phyloP scores from a whole-genome alignment of 2,113 vertebrate species.

The Pteronura brasiliensis region DNA sequence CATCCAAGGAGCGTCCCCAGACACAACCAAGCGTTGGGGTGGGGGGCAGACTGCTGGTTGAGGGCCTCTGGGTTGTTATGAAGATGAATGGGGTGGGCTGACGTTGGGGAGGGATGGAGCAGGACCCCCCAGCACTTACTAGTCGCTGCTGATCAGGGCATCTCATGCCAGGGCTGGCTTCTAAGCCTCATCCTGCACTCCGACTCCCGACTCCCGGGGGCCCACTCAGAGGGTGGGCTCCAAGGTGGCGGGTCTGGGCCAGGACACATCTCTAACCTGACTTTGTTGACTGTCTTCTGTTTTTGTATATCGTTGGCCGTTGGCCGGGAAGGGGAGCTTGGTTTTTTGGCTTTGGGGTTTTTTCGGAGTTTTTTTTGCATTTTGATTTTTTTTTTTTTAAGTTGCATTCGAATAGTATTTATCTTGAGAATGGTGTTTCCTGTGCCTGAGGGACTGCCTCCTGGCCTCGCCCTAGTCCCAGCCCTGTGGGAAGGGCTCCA shows the following conservation, averaged over 20 bases:
- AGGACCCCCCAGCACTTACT: accelerated
- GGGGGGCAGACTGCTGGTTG: too few species aligned
- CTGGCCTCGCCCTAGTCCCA: background rate
- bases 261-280: accelerated
- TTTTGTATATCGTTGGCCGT: background rate
- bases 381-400: background rate
- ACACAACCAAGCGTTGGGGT: background rate
- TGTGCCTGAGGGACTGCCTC: background rate
- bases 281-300: background rate
- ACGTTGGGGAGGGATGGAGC: accelerated
- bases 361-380: background rate
- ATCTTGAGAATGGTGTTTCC: background rate
- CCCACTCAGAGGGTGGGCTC: accelerated
- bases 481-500: background rate
- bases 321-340: background rate
- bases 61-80: background rate
- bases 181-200: background rate
- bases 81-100: background rate
- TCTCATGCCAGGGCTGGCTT: accelerated
- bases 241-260: accelerated
- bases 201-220: accelerated
- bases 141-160: accelerated
- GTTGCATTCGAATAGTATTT: background rate
- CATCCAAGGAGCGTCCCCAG: background rate
- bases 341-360: background rate